These are phyloP conservation scores for Rhadina sibilatrix DNA, from an alignment of 2,113 vertebrate species.

Conservation along the genomic window DNA sequence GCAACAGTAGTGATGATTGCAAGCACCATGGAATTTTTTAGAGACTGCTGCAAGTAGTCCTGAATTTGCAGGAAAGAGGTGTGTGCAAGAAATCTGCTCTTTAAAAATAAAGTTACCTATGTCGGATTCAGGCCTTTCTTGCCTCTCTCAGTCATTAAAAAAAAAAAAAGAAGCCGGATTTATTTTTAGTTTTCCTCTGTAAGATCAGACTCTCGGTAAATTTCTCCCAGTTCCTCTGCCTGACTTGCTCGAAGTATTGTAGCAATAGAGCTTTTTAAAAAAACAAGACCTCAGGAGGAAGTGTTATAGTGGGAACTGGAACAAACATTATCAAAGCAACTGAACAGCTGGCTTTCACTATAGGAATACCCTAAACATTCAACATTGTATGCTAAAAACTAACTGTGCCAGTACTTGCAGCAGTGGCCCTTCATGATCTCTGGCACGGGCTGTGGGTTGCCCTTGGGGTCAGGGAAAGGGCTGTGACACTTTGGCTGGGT, in stretches of 20 bases:
- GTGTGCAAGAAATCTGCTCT: not conserved
- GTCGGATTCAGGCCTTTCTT: not conserved
- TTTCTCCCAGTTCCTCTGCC: not conserved
- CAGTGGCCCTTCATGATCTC: not conserved
- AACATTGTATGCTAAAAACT: not conserved
- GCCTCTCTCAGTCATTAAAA: not conserved
- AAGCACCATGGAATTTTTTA: not conserved
- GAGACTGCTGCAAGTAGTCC: not conserved
- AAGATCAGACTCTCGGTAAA: not conserved
- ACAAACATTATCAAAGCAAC: not conserved
- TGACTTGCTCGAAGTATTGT: not conserved
- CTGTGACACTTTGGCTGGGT: rapidly evolving
- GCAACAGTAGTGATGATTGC: rapidly evolving
- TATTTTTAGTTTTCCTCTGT: not conserved
- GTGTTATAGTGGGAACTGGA: not conserved
- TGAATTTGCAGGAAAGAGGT: not conserved
- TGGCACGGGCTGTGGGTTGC: not conserved
- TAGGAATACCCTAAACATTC: not conserved
- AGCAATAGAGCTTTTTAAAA: not conserved
- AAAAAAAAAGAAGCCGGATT: not conserved
- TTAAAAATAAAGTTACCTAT: not conserved
- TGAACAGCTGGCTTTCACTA: not conserved
- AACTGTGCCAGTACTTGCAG: not conserved
- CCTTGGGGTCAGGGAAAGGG: not conserved
- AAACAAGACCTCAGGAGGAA: not conserved